These are phyloP conservation scores for Drosophila murphyi DNA, from an alignment of 1,140 invertebrate species.

Conservation along the genomic window DNA sequence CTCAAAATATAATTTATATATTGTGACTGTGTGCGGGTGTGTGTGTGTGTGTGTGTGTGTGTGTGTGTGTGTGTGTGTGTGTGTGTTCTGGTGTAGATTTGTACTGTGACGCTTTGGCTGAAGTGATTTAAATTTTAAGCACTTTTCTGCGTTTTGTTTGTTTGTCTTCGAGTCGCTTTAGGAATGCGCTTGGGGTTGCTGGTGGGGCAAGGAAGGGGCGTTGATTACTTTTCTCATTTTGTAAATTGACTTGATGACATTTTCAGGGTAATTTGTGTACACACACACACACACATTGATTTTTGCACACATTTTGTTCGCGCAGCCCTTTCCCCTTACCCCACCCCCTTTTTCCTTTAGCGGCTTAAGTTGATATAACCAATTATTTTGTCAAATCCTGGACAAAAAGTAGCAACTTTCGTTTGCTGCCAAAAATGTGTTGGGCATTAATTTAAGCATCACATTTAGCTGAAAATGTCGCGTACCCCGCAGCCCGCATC, in stretches of 20 bases:
- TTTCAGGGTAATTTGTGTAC: conserved; percentile 74
- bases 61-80: conserved; percentile 22
- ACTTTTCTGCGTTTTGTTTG: conserved; percentile 66
- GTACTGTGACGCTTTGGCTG: conserved; percentile 54
- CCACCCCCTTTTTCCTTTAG: background rate
- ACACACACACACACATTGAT: background rate
- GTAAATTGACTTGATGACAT: conserved; percentile 81
- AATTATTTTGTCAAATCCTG: conserved; percentile 56
- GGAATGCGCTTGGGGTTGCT: background rate
- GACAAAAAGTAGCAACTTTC: conserved; percentile 40
- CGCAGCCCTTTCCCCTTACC: background rate
- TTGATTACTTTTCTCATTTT: conserved; percentile 82
- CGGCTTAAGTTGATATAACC: conserved; percentile 56
- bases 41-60: conserved; percentile 37
- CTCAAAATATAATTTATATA: conserved; percentile 82
- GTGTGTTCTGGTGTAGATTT: conserved; percentile 49
- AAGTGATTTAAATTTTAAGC: conserved; percentile 83
- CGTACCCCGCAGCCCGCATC: too few relatives aligned
- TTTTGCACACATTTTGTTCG: background rate
- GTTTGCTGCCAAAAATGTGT: conserved; percentile 51
- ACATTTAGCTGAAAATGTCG: conserved; percentile 45
- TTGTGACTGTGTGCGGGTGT: conserved; percentile 38
- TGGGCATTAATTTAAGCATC: conserved; percentile 72
- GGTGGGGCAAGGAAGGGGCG: background rate
- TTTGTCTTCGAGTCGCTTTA: conserved; percentile 19